Evolutionary conservation across 2,888 invertebrate species (phyloP), one percentile per base, ranked within the genome.

Genomic region (Pomacea canaliculata): DNA sequence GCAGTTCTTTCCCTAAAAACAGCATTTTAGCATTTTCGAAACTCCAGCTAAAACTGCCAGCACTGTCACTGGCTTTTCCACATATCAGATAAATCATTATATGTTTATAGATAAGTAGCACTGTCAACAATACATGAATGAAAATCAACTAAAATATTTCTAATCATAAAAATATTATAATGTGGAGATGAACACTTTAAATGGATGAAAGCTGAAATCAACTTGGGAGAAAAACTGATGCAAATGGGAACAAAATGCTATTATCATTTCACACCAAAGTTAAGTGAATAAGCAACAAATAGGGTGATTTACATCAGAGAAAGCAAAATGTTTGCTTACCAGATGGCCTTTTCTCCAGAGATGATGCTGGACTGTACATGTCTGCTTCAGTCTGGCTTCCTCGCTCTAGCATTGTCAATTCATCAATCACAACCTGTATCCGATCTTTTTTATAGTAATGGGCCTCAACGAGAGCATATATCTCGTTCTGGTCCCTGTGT

Each of bases 391-490:
- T 62, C 59, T 70, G 69, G 27, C 70, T 75, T 27, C n/a, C 81
- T 77, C 46, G 73, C 79, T 66, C 78, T 46, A 48, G 19, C 23
- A 37, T 37, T 16, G 85, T 73, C 9, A 85, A 73, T 73, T 88
- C 88, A 77, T 88, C 87, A 37, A 86, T 86, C 18, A 89, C 88
- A 51, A 85, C 73, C 76, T 86, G 84, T 13, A 88, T 81, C 65
- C 89, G 78, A 79, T 88, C 84, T 23, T 80, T 76, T 76, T 85
- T 85, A 49, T 86, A 82, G 81, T 86, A 85, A 77, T 88, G 85
- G 16, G 87, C 88, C 76, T 88, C 88, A 49, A 89, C 76, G 70
- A 83, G 85, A 19, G 88, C 89, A 82, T 89, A 89, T 10, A 89
- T 84, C 73, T 89, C 89, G 81, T 86, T 86, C 67, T 82, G 80